Conservation (phyloP, 2,888 invertebrate species). For the Amiota minor region DNA sequence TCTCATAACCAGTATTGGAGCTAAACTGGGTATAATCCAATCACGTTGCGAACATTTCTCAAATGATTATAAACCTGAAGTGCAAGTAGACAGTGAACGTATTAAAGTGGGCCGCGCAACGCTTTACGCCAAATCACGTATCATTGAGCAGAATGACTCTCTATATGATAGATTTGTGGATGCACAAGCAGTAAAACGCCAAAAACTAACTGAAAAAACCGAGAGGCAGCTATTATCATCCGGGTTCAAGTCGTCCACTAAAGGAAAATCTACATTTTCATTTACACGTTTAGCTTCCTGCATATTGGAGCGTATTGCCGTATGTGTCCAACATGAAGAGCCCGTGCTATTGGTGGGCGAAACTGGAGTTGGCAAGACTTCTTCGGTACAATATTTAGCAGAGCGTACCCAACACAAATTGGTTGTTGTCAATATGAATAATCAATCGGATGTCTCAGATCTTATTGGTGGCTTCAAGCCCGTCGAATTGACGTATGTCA, state of each 20-base stretch:
- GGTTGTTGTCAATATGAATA: constrained; percentile 97
- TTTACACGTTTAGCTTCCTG: constrained; percentile 87
- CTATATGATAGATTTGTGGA: constrained; percentile 36
- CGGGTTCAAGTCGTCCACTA: not conserved
- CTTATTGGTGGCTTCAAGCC: constrained; percentile 98
- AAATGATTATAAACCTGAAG: constrained; percentile 84
- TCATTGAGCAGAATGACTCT: constrained; percentile 25
- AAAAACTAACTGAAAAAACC: constrained; percentile 56
- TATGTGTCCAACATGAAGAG: constrained; percentile 87
- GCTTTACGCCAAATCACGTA: constrained; percentile 70
- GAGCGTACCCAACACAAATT: constrained; percentile 87
- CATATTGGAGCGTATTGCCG: constrained; percentile 90
- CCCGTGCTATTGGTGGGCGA: constrained; percentile 97
- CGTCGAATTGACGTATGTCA: constrained; percentile 87
- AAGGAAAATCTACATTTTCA: constrained; percentile 79
- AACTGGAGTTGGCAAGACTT: constrained; percentile 99
- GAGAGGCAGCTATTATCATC: constrained; percentile 44
- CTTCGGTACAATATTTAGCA: constrained; percentile 92
- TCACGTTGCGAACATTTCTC: constrained; percentile 88
- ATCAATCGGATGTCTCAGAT: constrained; percentile 97
- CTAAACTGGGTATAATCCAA: constrained; percentile 86
- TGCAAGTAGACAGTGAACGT: constrained; percentile 75
- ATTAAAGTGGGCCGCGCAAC: constrained; percentile 84
- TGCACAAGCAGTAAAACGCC: constrained; percentile 56
- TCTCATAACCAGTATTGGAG: constrained; percentile 83